Conservation (phyloP, 2,888 invertebrate genomes). For the Tachina lurida region DNA sequence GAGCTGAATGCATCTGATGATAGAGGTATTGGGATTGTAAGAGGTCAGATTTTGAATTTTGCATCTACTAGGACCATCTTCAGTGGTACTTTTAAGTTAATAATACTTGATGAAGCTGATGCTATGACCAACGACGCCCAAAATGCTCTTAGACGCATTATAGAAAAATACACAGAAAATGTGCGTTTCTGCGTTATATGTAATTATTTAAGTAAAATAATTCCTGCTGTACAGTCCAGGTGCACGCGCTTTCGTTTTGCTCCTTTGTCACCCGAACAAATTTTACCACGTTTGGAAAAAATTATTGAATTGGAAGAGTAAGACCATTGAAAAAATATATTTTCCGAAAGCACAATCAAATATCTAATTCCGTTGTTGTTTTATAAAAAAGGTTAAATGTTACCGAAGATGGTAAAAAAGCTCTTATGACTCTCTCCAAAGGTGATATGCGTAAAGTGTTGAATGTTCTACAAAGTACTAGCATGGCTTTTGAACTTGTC, state of each 20-base stretch:
- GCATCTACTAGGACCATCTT: conserved; percentile 98
- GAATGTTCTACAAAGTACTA: conserved; percentile 98
- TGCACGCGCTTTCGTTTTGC: conserved; percentile 98
- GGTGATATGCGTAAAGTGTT: conserved; percentile 99
- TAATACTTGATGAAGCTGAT: conserved; percentile 99
- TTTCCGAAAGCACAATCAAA: not conserved
- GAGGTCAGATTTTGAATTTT: conserved; percentile 97
- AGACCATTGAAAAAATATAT: conserved; percentile 7
- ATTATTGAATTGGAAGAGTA: conserved; percentile 93
- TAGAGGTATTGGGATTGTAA: conserved; percentile 96
- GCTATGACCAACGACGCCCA: conserved; percentile 99
- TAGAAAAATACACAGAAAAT: conserved; percentile 99
- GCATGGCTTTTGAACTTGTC: conserved; percentile 94
- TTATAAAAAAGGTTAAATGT: conserved; percentile 87
- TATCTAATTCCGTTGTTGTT: conserved; percentile 7
- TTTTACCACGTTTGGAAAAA: conserved; percentile 93
- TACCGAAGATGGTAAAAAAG: conserved; percentile 94
- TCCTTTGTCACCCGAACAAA: conserved; percentile 92
- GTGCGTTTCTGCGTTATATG: conserved; percentile 99
- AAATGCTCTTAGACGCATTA: conserved; percentile 97
- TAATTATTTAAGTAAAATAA: conserved; percentile 99
- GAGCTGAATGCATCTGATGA: conserved; percentile 99
- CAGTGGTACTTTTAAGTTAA: conserved; percentile 95
- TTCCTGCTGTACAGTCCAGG: conserved; percentile 98
- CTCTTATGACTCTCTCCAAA: conserved; percentile 93